Evolutionary conservation across 2,888 invertebrate species (phyloP), one percentile per base, ranked within the genome.

Genomic region (Synergus japonicus): DNA sequence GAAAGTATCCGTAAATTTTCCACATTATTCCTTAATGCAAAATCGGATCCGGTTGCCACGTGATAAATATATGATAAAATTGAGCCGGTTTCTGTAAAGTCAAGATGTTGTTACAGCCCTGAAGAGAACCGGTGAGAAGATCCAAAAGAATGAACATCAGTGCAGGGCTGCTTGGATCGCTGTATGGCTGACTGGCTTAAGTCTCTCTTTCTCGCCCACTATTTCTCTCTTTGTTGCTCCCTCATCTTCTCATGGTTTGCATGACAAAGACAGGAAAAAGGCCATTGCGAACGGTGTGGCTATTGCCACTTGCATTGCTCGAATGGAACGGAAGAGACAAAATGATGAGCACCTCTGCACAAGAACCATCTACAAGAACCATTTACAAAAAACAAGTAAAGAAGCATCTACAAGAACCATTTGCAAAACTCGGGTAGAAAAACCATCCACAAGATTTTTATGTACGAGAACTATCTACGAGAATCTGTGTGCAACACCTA

Each of bases 181-280:
- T 78, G 77, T 76, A 77, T 82, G 76, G 79, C 78, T 76, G 73
- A 29, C 76, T 83, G 83, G 82, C 83, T 77, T 63, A 78, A 81
- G 77, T 82, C 82, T 82, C 80, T 84, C 82, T 84, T 84, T 80
- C 78, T 81, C 81, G 81, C 79, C 78, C 76, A 76, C 79, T 69
- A 67, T 81, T 81, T 67, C 76, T 64, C 58, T 10, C 49, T 67
- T 49, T 18, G 67, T 76, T 37, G 76, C 78, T 69, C 60, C 77
- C 65, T 82, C 49, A 76, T 76, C 78, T 79, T 63, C 80, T 58
- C 22, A 76, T 37, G 9, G 15, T 49, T 37, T 67, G 78, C 44
- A 81, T 77, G 88, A 87, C 83, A 84, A 87, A 84, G 88, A 88
- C 85, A 78, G 78, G 81, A 83, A 83, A 85, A 86, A 87, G 87